Evolutionary conservation across 1,140 invertebrate species (phyloP).

Genomic region (Bombus soroeensis): DNA sequence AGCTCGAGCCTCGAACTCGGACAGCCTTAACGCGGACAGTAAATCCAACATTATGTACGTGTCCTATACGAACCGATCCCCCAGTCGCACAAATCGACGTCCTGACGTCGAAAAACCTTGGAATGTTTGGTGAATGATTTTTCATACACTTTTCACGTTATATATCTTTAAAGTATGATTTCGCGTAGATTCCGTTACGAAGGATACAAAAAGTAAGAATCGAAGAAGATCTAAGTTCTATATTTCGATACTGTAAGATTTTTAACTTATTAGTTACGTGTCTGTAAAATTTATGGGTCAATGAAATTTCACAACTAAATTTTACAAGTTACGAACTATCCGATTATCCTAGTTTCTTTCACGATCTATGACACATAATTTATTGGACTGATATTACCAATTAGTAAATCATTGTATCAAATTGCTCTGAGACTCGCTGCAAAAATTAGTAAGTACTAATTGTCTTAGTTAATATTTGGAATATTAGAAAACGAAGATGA

Average conservation of each 20-base stretch:
- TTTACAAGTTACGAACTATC: too few species aligned
- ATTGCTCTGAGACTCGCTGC: not conserved
- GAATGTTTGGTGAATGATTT: not conserved
- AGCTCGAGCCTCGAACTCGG: constrained; percentile 59
- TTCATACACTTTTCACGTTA: not conserved
- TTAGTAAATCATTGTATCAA: not conserved
- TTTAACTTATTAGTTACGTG: too few species aligned
- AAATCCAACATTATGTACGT: constrained; percentile 69
- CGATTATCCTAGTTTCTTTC: too few species aligned
- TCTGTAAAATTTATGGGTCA: too few species aligned
- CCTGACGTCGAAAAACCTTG: not conserved
- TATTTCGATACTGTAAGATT: too few species aligned
- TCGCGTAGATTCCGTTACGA: not conserved
- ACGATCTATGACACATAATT: too few species aligned
- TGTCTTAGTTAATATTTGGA: too few species aligned
- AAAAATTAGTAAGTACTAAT: too few species aligned
- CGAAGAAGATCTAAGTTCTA: not conserved
- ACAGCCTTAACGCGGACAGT: constrained; percentile 61
- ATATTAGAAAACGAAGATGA: too few species aligned
- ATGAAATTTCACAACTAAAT: too few species aligned
- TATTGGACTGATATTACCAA: not conserved
- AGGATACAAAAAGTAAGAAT: not conserved
- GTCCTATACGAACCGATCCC: constrained; percentile 25
- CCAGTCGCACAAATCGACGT: not conserved
- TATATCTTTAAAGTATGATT: not conserved